Percentiles rank a stretch among this genome's conserved stretches.
phyloP scores from a whole-genome alignment of 1,140 invertebrate genomes.

The Cyrtorhinus lividipennis region DNA sequence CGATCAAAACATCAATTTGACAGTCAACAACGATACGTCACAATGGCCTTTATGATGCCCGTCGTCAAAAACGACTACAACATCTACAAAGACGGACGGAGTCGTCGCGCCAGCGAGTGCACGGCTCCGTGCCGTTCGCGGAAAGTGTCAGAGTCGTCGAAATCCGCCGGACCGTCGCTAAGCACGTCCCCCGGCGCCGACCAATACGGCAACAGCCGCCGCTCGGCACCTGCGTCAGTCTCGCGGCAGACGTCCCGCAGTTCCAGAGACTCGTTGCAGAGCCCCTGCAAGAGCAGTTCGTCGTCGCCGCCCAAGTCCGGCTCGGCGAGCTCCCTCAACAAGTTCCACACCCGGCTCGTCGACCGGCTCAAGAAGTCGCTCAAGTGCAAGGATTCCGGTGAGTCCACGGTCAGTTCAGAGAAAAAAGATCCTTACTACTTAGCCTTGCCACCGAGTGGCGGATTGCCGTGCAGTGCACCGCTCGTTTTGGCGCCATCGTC shows the following conservation, averaged over 20 bases:
- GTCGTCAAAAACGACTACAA: conserved; percentile 85
- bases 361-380: conserved; percentile 67
- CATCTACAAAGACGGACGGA: conserved; percentile 70
- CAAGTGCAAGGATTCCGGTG: conserved; percentile 40
- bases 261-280: conserved; percentile 41
- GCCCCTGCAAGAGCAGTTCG: conserved; percentile 38
- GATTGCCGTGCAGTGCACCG: no score
- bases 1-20: not conserved
- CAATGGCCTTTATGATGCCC: conserved; percentile 88
- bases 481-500: no score
- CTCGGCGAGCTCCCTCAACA: conserved; percentile 50
- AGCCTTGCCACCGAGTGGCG: no score
- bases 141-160: conserved; percentile 63
- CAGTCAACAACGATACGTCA: conserved; percentile 5
- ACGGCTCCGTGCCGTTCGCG: conserved; percentile 52
- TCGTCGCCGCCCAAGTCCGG: conserved; percentile 44
- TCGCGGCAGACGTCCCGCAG: conserved; percentile 41
- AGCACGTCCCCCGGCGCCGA: conserved; percentile 55
- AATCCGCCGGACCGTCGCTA: conserved; percentile 52
- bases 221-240: conserved; percentile 42
- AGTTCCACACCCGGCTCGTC: conserved; percentile 69
- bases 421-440: conserved; percentile 14
- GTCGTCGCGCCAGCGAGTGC: conserved; percentile 54
- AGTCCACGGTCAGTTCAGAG: conserved; percentile 18
- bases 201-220: conserved; percentile 41